phyloP scores from a whole-genome alignment of 2,888 invertebrate species.

The Cephus nigrinus region DNA sequence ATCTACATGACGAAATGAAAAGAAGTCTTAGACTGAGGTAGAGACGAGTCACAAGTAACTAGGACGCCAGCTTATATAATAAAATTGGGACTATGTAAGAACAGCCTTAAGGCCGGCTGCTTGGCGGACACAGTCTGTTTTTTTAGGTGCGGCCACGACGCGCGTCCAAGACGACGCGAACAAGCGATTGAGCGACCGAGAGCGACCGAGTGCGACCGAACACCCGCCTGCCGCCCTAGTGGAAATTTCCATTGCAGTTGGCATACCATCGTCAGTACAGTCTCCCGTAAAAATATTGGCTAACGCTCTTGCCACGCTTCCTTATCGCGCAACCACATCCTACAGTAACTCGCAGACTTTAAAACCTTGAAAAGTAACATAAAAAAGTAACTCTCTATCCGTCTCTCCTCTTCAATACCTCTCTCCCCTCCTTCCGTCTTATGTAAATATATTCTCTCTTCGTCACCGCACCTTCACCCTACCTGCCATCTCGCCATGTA shows the following conservation, averaged over 20 bases:
- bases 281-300: conserved; percentile 46
- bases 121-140: conserved; percentile 46
- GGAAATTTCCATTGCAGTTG: conserved; percentile 64
- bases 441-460: neutral
- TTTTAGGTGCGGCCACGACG: conserved; percentile 47
- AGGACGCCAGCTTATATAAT: conserved; percentile 6
- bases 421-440: neutral
- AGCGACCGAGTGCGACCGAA: neutral
- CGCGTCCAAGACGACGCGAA: conserved; percentile 46
- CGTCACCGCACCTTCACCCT: neutral
- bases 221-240: conserved; percentile 38
- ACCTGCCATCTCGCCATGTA: neutral
- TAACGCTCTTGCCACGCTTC: conserved; percentile 3
- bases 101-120: conserved; percentile 34
- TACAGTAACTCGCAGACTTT: neutral
- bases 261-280: conserved; percentile 57
- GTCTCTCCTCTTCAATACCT: neutral
- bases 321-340: neutral
- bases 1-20: neutral
- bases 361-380: neutral
- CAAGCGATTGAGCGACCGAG: conserved; percentile 24
- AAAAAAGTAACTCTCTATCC: neutral
- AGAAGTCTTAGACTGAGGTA: neutral
- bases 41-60: neutral
- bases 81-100: conserved; percentile 31